Evolutionary conservation across 1,140 invertebrate species (phyloP), one percentile per base, ranked within the genome.

Genomic region (Drosophila kanapiae): DNA sequence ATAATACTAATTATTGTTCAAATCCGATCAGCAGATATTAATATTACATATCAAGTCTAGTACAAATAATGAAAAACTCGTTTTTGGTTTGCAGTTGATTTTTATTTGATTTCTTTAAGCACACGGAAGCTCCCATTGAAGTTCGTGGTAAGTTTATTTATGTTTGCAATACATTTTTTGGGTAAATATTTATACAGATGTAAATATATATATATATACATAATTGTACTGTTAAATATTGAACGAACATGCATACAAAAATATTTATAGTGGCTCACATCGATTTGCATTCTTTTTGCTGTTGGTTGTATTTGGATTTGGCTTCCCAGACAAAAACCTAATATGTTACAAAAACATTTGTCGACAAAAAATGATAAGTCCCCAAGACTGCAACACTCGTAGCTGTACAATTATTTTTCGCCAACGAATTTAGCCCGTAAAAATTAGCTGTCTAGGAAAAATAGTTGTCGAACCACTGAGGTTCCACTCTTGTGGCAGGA

Each of bases 291-390:
- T 23, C n/a, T 58, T 40, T 54, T 13, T 13, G n/a, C 18, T 16
- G 16, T 51, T 51, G n/a, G 31, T 64, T 38, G 11, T 59, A 58
- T 75, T 69, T 75, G 65, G 51, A 77, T 78, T 80, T 80, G 68
- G 74, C 74, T 80, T 78, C 42, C 78, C 74, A 75, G 75, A 82
- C 23, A 70, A 81, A 78, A 78, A 78, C 78, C 68, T 86, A 81
- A 78, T 78, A 86, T 85, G 61, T 29, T 85, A 85, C 78, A 85
- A 81, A 82, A 81, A 86, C 51, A 54, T 54, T 54, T 18, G 33
- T 54, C 51, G 51, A 54, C 51, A 54, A 37, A 35, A 54, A 54
- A 53, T 8, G 4, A 14, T 1, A 23, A 37, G n/a, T 18, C 51
- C 18, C 4, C 16, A 54, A 37, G 16, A 14, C 7, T 54, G 33